Percentiles rank a stretch among this genome's conserved stretches.
Conservation (phyloP, 2,888 invertebrate species). For the Suillia variegata region DNA sequence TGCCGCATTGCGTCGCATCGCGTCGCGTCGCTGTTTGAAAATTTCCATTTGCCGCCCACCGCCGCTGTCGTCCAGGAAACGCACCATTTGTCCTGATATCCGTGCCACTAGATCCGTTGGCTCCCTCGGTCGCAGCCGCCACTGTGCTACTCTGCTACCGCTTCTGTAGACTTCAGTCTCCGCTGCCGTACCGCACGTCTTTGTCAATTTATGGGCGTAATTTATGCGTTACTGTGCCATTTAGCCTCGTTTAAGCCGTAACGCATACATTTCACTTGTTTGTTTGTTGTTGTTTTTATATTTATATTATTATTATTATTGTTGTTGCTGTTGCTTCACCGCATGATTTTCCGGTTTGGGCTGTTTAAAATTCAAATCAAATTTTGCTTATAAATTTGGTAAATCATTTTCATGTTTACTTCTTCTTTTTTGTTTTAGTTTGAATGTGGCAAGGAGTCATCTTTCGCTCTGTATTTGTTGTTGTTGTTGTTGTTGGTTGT, state of each 20-base stretch:
- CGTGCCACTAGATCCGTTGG: constrained; percentile 3
- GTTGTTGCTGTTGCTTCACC: constrained; percentile 7
- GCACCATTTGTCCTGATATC: constrained; percentile 32
- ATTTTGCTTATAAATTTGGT: constrained; percentile 37
- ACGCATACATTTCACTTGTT: constrained; percentile 14
- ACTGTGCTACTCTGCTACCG: background rate
- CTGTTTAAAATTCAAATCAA: constrained; percentile 56
- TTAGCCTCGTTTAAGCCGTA: constrained; percentile 27
- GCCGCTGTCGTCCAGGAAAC: constrained; percentile 4
- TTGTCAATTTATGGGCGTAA: constrained; percentile 53
- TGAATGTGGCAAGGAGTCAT: constrained; percentile 12
- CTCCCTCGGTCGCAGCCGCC: constrained; percentile 6
- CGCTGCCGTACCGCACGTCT: constrained; percentile 13
- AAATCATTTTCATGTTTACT: constrained; percentile 32
- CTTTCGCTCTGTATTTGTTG: too few relatives aligned
- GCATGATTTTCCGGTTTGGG: constrained; percentile 7
- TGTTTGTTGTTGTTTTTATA: too few relatives aligned
- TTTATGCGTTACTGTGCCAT: constrained; percentile 45
- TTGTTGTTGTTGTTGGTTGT: constrained; percentile 2
- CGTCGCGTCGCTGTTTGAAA: too few relatives aligned
- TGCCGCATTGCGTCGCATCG: too few relatives aligned
- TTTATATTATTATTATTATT: constrained; percentile 18
- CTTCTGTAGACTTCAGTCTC: background rate
- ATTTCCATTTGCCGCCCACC: too few relatives aligned
- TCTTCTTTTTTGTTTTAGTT: background rate